Evolutionary conservation across 2,113 vertebrate genomes (phyloP), one percentile per base, ranked within the genome.

Genomic region (Perca schrenkii): DNA sequence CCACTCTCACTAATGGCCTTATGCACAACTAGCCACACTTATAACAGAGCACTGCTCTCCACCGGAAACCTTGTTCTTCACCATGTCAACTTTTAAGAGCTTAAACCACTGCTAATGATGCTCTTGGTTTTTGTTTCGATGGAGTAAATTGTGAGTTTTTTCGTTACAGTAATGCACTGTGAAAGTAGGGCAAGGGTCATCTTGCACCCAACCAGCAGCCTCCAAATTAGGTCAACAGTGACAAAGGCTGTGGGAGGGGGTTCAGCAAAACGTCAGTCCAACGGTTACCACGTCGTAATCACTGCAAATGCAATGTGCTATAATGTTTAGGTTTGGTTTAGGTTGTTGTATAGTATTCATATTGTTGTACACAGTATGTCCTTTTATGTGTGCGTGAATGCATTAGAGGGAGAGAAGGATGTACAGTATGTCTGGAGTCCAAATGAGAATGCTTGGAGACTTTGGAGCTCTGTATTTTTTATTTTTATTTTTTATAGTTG

Each of bases 151-250:
- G 14, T 58, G 34, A 36, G 52, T 28, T 61, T 72, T 31, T 57
- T 3, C 0, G 46, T 74, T 74, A 8, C 22, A 53, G 74, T 56
- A 34, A 69, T 70, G 14, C 31, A 34, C 50, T 19, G 49, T 52
- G 21, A 21, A 28, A 78, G 17, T 50, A 68, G 68, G 40, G 49
- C 21, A 82, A 47, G 17, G 34, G 71, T 77, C 57, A 47, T 34
- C 25, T 46, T 74, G 52, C 57, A 65, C 57, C 49, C 25, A 61
- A 31, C 16, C 54, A 28, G 54, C 47, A 62, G 25, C 36, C 28
- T 70, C 63, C 6, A 83, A 86, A 83, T 61, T 13, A 80, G 80
- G 84, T 78, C 78, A 83, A 60, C 76, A 43, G 50, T 52, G 71
- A 76, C 65, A 66, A 47, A 25, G 22, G 40, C 43, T 17, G 8